Conservation (phyloP, 2,888 invertebrate genomes). For the Harmothoe impar region DNA sequence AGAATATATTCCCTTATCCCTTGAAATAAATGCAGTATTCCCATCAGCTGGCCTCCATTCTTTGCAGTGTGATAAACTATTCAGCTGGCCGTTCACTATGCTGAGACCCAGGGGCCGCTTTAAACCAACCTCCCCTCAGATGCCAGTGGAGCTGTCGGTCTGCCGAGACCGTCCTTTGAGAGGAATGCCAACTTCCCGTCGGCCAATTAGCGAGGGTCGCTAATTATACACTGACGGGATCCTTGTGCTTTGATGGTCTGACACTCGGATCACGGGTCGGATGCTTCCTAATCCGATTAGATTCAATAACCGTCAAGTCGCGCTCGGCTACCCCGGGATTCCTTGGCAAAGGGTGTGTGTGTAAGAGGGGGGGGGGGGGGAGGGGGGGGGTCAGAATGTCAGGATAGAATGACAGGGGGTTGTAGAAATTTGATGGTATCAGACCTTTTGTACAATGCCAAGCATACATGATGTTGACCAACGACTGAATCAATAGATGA, state of each 20-base stretch:
- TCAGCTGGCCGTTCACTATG: background rate
- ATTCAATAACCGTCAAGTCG: background rate
- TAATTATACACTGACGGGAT: conserved; percentile 10
- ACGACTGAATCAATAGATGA: no score
- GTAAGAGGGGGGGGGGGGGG: background rate
- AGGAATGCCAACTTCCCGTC: conserved; percentile 11
- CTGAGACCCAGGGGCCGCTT: background rate
- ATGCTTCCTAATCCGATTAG: conserved; percentile 9
- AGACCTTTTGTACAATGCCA: no score
- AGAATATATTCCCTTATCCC: no score
- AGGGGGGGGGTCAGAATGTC: background rate
- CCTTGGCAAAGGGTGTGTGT: background rate
- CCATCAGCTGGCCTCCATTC: background rate
- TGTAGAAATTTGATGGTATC: no score
- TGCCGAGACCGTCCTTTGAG: background rate
- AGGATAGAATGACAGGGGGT: no score
- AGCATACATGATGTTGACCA: no score
- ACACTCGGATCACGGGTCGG: background rate
- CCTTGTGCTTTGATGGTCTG: background rate
- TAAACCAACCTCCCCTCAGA: background rate
- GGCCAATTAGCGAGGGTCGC: background rate
- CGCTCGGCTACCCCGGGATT: background rate
- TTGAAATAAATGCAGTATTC: no score
- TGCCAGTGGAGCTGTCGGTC: conserved; percentile 7
- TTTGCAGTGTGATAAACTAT: background rate